Percentiles rank a stretch among this genome's conserved stretches.
Evolutionary conservation across 30 jellyfish, hydroid and myxozoan genomes (phyloP).

Genomic region (Chrysaora quinquecirrha): DNA sequence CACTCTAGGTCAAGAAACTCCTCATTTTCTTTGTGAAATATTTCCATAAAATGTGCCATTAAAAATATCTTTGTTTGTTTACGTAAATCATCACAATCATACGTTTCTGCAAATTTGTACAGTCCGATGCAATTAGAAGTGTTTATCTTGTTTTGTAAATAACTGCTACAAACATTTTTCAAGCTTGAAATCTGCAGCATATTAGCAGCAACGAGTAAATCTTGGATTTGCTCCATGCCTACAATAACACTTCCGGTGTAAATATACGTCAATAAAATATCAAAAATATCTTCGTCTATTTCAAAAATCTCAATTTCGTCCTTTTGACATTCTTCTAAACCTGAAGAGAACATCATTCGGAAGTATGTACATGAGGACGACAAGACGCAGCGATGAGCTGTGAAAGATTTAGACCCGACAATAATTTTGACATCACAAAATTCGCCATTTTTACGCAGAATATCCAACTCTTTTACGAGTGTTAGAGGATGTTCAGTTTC

Average conservation of each 20-base stretch:
- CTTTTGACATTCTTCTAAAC: slow-evolving; percentile 39
- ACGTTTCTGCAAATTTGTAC: slow-evolving; percentile 41
- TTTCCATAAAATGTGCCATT: slow-evolving; percentile 32
- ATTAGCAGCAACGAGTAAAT: slow-evolving; percentile 56
- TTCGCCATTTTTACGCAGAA: slow-evolving; percentile 52
- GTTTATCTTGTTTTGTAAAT: slow-evolving; percentile 38
- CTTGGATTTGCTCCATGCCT: slow-evolving; percentile 49
- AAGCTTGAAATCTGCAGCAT: slow-evolving; percentile 52
- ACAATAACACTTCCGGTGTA: slow-evolving; percentile 68
- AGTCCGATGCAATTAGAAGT: slow-evolving; percentile 44
- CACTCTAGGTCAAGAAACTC: slow-evolving; percentile 45
- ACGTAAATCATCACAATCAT: slow-evolving; percentile 46
- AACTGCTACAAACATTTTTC: slow-evolving; percentile 54
- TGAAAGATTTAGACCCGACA: slow-evolving; percentile 53
- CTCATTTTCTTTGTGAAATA: slow-evolving; percentile 32
- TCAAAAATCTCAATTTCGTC: slow-evolving; percentile 62
- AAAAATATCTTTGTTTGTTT: slow-evolving; percentile 19
- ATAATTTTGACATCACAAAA: slow-evolving; percentile 64
- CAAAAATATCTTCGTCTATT: slow-evolving; percentile 48
- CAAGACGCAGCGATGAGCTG: slow-evolving; percentile 65
- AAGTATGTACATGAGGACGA: slow-evolving; percentile 65
- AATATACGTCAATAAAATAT: slow-evolving; percentile 33
- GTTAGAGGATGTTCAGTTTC: slow-evolving; percentile 49
- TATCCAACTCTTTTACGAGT: slow-evolving; percentile 43
- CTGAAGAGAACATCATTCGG: slow-evolving; percentile 60